Base-by-base conservation (phyloP, 2,113 vertebrate species). In the Lucifuga dentata region DNA sequence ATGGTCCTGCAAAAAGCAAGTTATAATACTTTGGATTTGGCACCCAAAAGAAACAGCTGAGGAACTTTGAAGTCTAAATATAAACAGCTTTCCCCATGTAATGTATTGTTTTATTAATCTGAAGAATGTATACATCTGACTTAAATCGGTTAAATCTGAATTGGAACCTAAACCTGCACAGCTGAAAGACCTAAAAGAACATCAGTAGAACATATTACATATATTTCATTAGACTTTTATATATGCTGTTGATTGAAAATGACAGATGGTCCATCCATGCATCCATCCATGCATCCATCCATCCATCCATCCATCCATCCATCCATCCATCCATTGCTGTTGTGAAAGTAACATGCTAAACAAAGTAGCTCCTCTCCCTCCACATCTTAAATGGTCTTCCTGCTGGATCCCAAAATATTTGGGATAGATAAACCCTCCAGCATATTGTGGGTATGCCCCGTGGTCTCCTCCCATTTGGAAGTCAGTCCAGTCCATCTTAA, bases 11-110 rank as follows among this genome's bases (percentile, higher is more conserved):
- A 46, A 17, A 44, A 63, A 21, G n/a, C 0, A 8, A 2, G 33
- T 52, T 69, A 26, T 3, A 52, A 20, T 8, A 43, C 51, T 33
- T 11, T 11, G 23, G 45, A 19, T 10, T 7, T 44, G 23, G 21
- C 43, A 51, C n/a, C 35, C 36, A 58, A 51, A 57, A 13, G 12
- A 56, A 8, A 5, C 11, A 51, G 23, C 11, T n/a, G 2, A 32
- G n/a, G 44, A 50, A 15, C 9, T 68, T 73, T 76, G 38, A 82
- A 40, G 59, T 45, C 43, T 32, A 1, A 76, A 50, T 56, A 39
- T 24, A 2, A 73, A 45, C 16, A 13, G 44, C 33, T 56, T 58
- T 44, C 13, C 38, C 4, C 6, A 9, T 29, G 2, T 24, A 19
- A 5, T 62, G 59, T 43, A 65, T 56, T 44, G n/a, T 41, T 35